Evolutionary conservation across 37 sponge, comb jelly and placozoan species (phyloP).

Genomic region (Aplysina aerophoba): DNA sequence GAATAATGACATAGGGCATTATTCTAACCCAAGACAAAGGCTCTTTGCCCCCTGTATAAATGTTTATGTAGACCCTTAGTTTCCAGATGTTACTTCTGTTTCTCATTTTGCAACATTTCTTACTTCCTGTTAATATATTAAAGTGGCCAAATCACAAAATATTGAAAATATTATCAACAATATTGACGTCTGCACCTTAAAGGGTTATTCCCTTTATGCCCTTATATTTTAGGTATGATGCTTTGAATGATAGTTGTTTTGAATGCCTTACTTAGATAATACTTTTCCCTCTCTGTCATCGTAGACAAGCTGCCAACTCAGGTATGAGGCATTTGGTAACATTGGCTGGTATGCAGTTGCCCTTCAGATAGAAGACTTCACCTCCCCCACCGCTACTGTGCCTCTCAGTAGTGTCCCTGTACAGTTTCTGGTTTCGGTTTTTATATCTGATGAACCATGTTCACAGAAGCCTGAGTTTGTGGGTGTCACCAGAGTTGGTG

Average conservation of each 20-base stretch:
- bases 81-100: background rate
- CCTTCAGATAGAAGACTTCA: conserved; percentile 45
- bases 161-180: background rate
- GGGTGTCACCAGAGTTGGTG: background rate
- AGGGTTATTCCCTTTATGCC: background rate
- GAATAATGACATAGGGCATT: too few relatives aligned
- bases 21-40: too few relatives aligned
- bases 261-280: too few relatives aligned
- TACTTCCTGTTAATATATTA: too few relatives aligned
- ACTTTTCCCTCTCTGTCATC: too few relatives aligned
- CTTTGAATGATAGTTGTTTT: too few relatives aligned
- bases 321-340: conserved; percentile 28
- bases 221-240: too few relatives aligned
- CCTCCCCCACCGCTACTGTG: background rate
- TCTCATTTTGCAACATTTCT: background rate
- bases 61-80: background rate
- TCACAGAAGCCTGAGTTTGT: conserved; percentile 28
- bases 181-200: background rate
- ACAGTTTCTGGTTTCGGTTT: conserved; percentile 47
- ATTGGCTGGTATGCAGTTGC: conserved; percentile 44
- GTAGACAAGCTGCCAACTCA: conserved; percentile 15
- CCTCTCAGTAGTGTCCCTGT: conserved; percentile 55
- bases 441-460: conserved; percentile 26
- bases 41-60: too few relatives aligned
- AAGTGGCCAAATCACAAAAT: too few relatives aligned